Evolutionary conservation across 2,113 vertebrate genomes (phyloP).

Genomic region (Erythrolamprus reginae): DNA sequence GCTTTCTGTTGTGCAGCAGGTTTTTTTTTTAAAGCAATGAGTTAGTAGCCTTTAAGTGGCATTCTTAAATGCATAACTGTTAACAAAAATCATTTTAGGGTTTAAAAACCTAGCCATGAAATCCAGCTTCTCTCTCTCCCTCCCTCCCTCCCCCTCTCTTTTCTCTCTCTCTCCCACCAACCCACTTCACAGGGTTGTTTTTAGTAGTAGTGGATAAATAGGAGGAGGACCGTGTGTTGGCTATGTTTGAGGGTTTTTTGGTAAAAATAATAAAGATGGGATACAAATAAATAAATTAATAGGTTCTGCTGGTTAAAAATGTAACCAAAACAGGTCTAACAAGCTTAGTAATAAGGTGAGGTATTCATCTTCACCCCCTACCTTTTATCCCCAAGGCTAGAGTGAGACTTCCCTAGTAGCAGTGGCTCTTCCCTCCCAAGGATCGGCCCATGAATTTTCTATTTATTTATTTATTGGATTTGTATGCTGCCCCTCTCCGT

Average conservation of each 20-base stretch:
- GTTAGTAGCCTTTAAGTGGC: background rate
- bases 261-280: background rate
- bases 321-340: background rate
- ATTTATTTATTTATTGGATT: no score
- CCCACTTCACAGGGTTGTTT: background rate
- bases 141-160: background rate
- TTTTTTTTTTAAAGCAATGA: background rate
- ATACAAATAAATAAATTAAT: background rate
- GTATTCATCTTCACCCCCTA: no score
- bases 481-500: no score
- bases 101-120: background rate
- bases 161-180: background rate
- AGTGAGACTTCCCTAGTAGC: no score
- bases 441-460: no score
- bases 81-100: background rate
- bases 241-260: background rate
- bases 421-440: no score
- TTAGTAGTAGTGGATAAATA: background rate
- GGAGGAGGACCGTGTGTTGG: background rate
- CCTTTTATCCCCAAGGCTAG: no score
- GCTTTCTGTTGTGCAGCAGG: background rate
- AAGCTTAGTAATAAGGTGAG: background rate
- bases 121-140: background rate
- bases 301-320: background rate
- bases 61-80: background rate